phyloP scores from a whole-genome alignment of 2,113 vertebrate genomes.

The Pseudopipra pipra region DNA sequence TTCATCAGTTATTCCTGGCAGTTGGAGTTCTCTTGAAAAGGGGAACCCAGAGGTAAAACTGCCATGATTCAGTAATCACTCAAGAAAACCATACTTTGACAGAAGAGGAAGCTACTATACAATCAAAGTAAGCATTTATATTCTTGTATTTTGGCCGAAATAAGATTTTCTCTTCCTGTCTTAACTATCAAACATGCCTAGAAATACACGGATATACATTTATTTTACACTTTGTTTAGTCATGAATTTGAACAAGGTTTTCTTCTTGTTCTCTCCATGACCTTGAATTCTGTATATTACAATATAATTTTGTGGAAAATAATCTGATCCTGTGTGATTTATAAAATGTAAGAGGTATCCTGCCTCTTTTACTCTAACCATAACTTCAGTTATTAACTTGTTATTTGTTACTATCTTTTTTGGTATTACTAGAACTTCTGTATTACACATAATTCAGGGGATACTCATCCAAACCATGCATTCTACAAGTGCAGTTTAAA shows the following conservation, averaged over 20 bases:
- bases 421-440: background rate
- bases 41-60: slow-evolving; percentile 37
- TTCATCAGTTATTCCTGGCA: slow-evolving; percentile 56
- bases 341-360: background rate
- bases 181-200: background rate
- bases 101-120: slow-evolving; percentile 52
- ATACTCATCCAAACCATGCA: background rate
- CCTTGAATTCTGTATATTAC: background rate
- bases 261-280: background rate
- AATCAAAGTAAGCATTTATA: slow-evolving; percentile 68
- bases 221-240: background rate
- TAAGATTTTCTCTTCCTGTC: background rate
- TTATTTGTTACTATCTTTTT: background rate
- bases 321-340: background rate
- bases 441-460: background rate
- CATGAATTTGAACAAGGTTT: background rate
- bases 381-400: background rate
- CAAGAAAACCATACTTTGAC: slow-evolving; percentile 49
- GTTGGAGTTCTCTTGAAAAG: slow-evolving; percentile 57
- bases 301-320: background rate
- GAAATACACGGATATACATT: background rate
- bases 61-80: slow-evolving; percentile 49
- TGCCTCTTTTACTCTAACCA: background rate
- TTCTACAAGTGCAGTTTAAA: background rate
- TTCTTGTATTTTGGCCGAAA: slow-evolving; percentile 24